A percentile compares a stretch with the other conserved stretches of the same genome.
Evolutionary conservation across 2,113 vertebrate genomes (phyloP).

Genomic region (Marmota flaviventris): DNA sequence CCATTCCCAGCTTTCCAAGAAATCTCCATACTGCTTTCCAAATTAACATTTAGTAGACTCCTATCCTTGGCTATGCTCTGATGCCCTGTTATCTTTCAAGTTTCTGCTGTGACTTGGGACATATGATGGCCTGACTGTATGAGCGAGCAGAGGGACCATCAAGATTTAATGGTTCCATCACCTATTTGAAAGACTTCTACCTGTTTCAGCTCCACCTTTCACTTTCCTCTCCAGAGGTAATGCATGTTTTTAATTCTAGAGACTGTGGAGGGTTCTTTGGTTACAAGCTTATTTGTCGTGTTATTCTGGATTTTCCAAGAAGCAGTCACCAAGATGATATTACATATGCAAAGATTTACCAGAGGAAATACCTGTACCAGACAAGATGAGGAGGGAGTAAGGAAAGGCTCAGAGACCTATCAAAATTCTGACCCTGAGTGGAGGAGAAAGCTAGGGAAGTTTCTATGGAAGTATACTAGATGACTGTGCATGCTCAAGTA

Average conservation of each 20-base stretch:
- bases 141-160: neutral
- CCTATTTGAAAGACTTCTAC: neutral
- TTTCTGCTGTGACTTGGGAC: neutral
- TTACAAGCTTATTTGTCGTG: slow-evolving; percentile 12
- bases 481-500: neutral
- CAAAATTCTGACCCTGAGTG: neutral
- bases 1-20: no score
- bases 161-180: neutral
- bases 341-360: neutral
- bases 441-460: neutral
- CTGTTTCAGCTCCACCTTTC: neutral
- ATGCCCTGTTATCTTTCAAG: neutral
- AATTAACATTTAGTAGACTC: neutral
- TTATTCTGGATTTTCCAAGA: neutral
- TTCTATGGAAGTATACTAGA: neutral
- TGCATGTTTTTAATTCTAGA: neutral
- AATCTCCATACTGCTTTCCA: no score
- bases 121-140: neutral
- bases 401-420: neutral
- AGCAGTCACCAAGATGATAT: neutral
- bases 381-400: neutral
- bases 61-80: neutral
- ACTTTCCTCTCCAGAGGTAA: neutral
- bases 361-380: neutral
- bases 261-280: neutral